A percentile compares a stretch with the other conserved stretches of the same genome.
Conservation (phyloP, 2,797 vertebrate genomes). For the Molossus alvarezi region DNA sequence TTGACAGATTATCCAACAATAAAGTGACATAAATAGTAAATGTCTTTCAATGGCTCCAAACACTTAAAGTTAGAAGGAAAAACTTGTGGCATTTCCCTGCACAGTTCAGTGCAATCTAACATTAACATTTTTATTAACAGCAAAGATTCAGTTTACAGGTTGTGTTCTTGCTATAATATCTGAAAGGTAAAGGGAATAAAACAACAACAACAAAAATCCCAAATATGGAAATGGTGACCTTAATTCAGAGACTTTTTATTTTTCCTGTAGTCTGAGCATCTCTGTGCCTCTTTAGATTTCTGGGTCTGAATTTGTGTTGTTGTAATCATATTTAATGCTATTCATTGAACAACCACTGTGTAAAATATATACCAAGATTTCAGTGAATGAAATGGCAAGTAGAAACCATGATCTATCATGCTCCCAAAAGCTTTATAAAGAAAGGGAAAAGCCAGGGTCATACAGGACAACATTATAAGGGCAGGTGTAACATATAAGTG, state of each 20-base stretch:
- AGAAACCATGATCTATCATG: not conserved
- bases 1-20: conserved; percentile 65
- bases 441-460: not conserved
- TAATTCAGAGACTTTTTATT: conserved; percentile 46
- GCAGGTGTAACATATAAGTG: not conserved
- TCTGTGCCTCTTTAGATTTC: not conserved
- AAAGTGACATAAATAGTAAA: conserved; percentile 50
- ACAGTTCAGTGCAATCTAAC: conserved; percentile 4
- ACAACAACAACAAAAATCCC: not conserved
- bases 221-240: not conserved
- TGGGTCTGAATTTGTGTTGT: not conserved
- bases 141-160: not conserved
- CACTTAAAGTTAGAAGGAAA: not conserved
- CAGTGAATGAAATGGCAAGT: not conserved
- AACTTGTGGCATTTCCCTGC: not conserved
- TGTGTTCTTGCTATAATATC: conserved; percentile 8
- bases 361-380: conserved; percentile 3
- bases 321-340: not conserved
- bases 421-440: not conserved
- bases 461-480: not conserved
- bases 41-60: not conserved
- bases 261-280: not conserved
- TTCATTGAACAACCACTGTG: not conserved
- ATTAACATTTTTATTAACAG: not conserved
- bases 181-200: conserved; percentile 1